phyloP scores from a whole-genome alignment of 2,888 invertebrate species.

The Geophilus truncorum region DNA sequence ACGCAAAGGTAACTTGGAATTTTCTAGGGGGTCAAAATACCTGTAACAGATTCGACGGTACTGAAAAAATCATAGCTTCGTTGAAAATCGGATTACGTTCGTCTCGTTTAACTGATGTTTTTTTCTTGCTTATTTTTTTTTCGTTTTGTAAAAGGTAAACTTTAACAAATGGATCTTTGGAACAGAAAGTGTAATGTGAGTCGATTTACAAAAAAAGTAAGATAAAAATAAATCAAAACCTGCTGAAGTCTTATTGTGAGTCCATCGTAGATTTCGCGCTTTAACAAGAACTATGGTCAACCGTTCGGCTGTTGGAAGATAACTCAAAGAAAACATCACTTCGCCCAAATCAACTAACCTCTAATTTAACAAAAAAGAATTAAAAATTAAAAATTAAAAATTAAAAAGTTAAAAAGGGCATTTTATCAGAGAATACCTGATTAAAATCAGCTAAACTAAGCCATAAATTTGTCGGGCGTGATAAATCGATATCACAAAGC shows the following conservation, averaged over 20 bases:
- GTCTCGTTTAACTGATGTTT: slow-evolving; percentile 67
- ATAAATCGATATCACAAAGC: slow-evolving; percentile 59
- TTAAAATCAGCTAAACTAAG: slow-evolving; percentile 68
- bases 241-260: slow-evolving; percentile 55
- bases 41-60: slow-evolving; percentile 65
- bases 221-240: slow-evolving; percentile 41
- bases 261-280: slow-evolving; percentile 65
- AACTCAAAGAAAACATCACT: slow-evolving; percentile 73
- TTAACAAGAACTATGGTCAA: slow-evolving; percentile 71
- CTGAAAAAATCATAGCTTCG: slow-evolving; percentile 77
- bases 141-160: slow-evolving; percentile 74
- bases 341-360: slow-evolving; percentile 60
- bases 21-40: slow-evolving; percentile 49
- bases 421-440: slow-evolving; percentile 52
- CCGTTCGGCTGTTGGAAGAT: slow-evolving; percentile 74
- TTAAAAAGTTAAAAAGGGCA: background rate
- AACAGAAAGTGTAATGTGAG: background rate
- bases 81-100: slow-evolving; percentile 74
- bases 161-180: slow-evolving; percentile 67
- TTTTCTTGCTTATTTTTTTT: slow-evolving; percentile 75
- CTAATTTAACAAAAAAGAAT: background rate
- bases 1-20: background rate
- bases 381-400: background rate
- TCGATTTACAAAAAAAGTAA: background rate
- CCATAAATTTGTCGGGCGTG: slow-evolving; percentile 71